Evolutionary conservation across 1,140 invertebrate species (phyloP).

Genomic region (Mylabris phalerata): DNA sequence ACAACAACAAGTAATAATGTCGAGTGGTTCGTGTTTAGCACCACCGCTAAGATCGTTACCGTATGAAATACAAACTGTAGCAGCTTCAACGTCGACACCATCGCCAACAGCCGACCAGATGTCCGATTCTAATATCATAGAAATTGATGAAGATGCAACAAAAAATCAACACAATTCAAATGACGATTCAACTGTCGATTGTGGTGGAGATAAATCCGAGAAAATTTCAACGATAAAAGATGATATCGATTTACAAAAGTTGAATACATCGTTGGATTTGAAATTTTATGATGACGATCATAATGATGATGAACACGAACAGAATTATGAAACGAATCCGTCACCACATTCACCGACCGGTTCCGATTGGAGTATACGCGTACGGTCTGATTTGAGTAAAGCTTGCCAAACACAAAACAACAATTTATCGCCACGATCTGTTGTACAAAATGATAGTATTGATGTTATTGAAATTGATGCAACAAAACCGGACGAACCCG

Average conservation of each 20-base stretch:
- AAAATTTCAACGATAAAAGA: neutral
- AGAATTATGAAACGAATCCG: conserved; percentile 11
- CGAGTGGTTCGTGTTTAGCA: conserved; percentile 33
- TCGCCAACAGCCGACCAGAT: neutral
- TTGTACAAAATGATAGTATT: neutral
- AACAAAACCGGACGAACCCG: neutral
- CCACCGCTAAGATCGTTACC: conserved; percentile 25
- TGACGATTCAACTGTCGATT: conserved; percentile 36
- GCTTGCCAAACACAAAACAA: conserved; percentile 35
- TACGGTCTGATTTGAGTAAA: conserved; percentile 30
- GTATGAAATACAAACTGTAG: conserved; percentile 22
- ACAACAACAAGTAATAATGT: conserved; percentile 51
- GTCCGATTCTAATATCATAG: neutral
- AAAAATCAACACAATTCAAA: conserved; percentile 3
- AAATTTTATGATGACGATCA: conserved; percentile 8
- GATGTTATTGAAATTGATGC: neutral
- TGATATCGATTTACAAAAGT: conserved; percentile 3
- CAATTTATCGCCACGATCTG: conserved; percentile 14
- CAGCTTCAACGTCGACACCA: neutral
- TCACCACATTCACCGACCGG: neutral
- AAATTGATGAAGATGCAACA: neutral
- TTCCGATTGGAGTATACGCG: conserved; percentile 1
- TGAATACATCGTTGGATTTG: conserved; percentile 3
- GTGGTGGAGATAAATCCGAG: conserved; percentile 13
- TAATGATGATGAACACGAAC: conserved; percentile 11